Evolutionary conservation across 2,797 vertebrate genomes (phyloP).

Genomic region (Myiotriccus ornatus): DNA sequence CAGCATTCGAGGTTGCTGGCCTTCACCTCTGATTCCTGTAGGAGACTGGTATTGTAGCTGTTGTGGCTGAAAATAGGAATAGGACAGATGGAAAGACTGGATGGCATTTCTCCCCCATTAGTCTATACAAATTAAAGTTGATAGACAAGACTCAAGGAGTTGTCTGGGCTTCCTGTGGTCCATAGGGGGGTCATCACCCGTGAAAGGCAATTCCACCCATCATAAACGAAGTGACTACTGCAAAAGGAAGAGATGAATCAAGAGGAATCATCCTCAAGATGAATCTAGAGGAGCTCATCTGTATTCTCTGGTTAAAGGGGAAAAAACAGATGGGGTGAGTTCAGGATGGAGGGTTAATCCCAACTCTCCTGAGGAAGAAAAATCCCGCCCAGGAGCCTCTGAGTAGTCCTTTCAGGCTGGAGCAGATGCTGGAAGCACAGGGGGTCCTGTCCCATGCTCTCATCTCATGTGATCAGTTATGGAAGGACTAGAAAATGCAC

Average conservation of each 20-base stretch:
- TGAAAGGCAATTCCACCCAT: not conserved
- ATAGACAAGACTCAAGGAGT: not conserved
- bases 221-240: not conserved
- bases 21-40: not conserved
- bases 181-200: not conserved
- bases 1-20: not conserved
- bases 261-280: not conserved
- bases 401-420: not conserved
- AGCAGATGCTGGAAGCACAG: not conserved
- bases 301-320: not conserved
- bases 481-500: not conserved
- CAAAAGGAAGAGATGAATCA: not conserved
- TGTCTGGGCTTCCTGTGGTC: not conserved
- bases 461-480: not conserved
- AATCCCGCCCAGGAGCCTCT: not conserved
- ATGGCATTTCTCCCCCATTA: not conserved
- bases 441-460: not conserved
- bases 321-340: rapidly evolving
- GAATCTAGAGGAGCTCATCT: not conserved
- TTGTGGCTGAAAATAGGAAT: not conserved
- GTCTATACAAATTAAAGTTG: not conserved
- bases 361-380: not conserved
- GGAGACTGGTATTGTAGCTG: not conserved
- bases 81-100: not conserved
- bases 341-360: not conserved